These are phyloP conservation scores for Balaenoptera acutorostrata DNA, from an alignment of 2,113 vertebrate species.

Conservation along the genomic window DNA sequence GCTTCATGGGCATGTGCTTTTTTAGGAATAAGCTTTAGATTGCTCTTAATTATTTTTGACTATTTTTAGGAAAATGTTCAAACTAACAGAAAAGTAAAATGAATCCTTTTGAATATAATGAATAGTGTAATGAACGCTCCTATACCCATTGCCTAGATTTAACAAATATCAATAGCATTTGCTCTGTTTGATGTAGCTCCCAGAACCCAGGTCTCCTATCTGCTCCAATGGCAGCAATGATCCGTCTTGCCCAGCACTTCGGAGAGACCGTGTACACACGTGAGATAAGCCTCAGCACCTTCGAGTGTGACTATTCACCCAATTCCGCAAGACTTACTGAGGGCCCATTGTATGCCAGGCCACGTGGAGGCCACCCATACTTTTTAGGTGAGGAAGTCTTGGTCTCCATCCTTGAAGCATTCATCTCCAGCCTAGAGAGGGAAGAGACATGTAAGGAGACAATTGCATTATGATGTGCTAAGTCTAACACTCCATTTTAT, in stretches of 20 bases:
- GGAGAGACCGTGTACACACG: background rate
- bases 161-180: background rate
- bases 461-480: background rate
- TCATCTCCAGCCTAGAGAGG: background rate
- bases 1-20: background rate
- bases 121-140: background rate
- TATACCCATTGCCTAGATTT: no score
- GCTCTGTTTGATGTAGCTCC: background rate
- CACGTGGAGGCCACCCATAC: background rate
- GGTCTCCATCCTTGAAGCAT: background rate
- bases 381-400: background rate
- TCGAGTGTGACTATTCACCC: background rate
- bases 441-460: background rate
- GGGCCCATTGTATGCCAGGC: accelerated
- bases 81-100: background rate
- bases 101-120: background rate
- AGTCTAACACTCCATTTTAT: background rate
- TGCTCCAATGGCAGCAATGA: background rate
- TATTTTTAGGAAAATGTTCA: background rate
- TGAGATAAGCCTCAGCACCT: background rate
- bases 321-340: background rate
- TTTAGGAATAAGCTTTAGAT: background rate
- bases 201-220: background rate
- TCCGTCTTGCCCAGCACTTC: background rate
- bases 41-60: background rate